A percentile compares a stretch with the other conserved stretches of the same genome.
Conservation (phyloP, 2,888 invertebrate species). For the Caenorhabditis sp. region DNA sequence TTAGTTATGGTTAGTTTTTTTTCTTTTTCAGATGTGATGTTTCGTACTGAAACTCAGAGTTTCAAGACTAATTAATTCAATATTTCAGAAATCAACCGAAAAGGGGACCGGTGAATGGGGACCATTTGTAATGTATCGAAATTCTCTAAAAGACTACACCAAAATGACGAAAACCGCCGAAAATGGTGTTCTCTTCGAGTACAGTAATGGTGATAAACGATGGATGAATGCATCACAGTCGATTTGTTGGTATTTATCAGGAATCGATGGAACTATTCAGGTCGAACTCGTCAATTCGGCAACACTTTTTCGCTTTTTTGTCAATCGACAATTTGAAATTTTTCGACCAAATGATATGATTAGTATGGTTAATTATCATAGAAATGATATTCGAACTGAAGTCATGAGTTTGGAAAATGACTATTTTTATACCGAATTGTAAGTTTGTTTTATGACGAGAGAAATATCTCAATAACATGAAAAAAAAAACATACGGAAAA, state of each 20-base stretch:
- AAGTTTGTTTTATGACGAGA: background rate
- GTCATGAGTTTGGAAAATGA: conserved; percentile 1
- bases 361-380: conserved; percentile 19
- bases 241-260: conserved; percentile 8
- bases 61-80: too few species aligned
- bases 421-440: conserved; percentile 15
- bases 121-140: conserved; percentile 4
- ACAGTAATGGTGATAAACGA: conserved; percentile 13
- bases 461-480: too few species aligned
- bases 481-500: too few species aligned
- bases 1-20: conserved; percentile 10
- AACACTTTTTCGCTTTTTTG: background rate
- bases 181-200: conserved; percentile 13
- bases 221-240: conserved; percentile 6
- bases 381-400: conserved; percentile 26
- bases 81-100: conserved; percentile 15
- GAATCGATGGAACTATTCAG: conserved; percentile 8
- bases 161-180: conserved; percentile 11
- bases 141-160: conserved; percentile 6
- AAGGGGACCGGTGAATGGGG: background rate
- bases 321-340: conserved; percentile 22
- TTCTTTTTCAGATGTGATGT: too few species aligned
- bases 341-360: conserved; percentile 17
- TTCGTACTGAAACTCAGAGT: too few species aligned
- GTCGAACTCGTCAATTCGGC: background rate